Evolutionary conservation across 2,888 invertebrate genomes (phyloP).

Genomic region (Nomada lathburiana): DNA sequence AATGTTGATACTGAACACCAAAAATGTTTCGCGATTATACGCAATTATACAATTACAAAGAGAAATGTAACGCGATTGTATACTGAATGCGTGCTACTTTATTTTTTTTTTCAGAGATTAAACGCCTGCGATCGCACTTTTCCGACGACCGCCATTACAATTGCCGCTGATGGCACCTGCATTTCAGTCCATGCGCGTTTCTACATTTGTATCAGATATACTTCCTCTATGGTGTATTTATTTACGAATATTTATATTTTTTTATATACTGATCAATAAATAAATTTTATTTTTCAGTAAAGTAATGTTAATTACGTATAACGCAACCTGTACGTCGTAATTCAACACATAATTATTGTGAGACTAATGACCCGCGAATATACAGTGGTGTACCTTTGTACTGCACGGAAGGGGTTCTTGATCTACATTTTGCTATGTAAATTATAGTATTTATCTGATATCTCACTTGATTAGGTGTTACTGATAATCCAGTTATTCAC

Average conservation of each 20-base stretch:
- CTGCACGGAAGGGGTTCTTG: conserved; percentile 5
- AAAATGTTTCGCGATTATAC: conserved; percentile 21
- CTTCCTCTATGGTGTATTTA: conserved; percentile 4
- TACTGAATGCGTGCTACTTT: not conserved
- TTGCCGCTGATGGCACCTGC: conserved; percentile 43
- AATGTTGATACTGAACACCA: conserved; percentile 27
- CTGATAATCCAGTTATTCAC: not conserved
- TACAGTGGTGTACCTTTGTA: conserved; percentile 46
- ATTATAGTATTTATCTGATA: not conserved
- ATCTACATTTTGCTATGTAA: not conserved
- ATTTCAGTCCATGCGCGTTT: conserved; percentile 19
- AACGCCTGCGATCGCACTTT: conserved; percentile 34
- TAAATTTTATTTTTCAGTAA: not conserved
- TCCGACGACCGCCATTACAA: conserved; percentile 67
- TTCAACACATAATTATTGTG: conserved; percentile 43
- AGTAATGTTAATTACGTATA: not conserved
- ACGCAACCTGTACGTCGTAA: conserved; percentile 10
- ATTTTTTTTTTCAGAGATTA: not conserved
- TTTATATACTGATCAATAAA: not conserved
- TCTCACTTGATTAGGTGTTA: not conserved
- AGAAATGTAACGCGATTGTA: not conserved
- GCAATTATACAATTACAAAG: not conserved
- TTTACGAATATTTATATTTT: not conserved
- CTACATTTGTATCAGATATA: conserved; percentile 11
- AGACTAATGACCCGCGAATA: conserved; percentile 55